phyloP scores from a whole-genome alignment of 2,888 invertebrate species.

The Hecatera dysodea region DNA sequence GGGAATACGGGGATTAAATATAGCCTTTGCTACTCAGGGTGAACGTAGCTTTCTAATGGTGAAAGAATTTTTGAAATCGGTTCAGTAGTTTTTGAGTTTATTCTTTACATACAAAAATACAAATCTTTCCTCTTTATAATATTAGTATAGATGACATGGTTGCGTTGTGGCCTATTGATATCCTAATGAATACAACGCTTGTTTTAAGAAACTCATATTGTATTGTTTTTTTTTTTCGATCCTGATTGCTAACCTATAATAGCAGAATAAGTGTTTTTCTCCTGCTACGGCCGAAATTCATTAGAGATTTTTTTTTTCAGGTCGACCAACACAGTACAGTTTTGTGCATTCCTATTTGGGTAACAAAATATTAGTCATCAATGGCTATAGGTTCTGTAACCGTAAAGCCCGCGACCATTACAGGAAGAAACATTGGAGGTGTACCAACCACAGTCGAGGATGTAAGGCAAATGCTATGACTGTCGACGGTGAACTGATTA shows the following conservation, averaged over 20 bases:
- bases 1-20: too few relatives aligned
- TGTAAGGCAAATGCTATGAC: constrained; percentile 28
- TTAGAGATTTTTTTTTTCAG: neutral
- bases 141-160: too few relatives aligned
- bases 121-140: too few relatives aligned
- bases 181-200: too few relatives aligned
- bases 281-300: neutral
- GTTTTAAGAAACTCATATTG: neutral
- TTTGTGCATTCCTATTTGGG: constrained; percentile 14
- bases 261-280: neutral
- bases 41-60: too few relatives aligned
- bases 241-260: neutral
- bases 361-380: constrained; percentile 23
- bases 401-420: neutral
- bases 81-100: too few relatives aligned
- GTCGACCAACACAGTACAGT: neutral
- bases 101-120: too few relatives aligned
- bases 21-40: too few relatives aligned
- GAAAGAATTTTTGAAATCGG: too few relatives aligned
- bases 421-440: constrained; percentile 24
- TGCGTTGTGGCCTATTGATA: too few relatives aligned
- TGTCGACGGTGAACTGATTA: neutral
- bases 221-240: neutral
- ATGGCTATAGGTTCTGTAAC: constrained; percentile 20
- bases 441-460: constrained; percentile 14